A percentile compares a stretch with the other conserved stretches of the same genome.
Evolutionary conservation across 1,140 invertebrate species (phyloP).

Genomic region (Chlorops oryzae): DNA sequence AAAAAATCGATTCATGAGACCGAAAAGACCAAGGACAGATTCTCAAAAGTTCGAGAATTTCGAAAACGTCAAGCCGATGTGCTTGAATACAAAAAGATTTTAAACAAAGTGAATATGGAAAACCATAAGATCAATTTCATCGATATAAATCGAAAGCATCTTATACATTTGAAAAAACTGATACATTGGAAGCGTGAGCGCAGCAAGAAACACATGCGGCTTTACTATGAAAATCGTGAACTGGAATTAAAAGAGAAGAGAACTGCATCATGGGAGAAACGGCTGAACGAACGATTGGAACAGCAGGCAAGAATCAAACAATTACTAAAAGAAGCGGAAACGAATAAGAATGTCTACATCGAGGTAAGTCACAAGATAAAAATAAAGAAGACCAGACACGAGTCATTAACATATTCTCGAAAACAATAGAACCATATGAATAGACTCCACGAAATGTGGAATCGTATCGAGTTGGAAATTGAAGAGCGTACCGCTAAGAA

Average conservation of each 20-base stretch:
- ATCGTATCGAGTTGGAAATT: slow-evolving; percentile 31
- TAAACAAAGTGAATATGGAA: slow-evolving; percentile 32
- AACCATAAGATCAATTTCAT: slow-evolving; percentile 23
- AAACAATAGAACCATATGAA: slow-evolving; percentile 20
- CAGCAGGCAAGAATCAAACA: slow-evolving; percentile 27
- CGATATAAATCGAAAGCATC: slow-evolving; percentile 33
- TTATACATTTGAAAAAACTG: slow-evolving; percentile 39
- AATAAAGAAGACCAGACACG: no score
- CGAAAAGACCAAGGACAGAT: slow-evolving; percentile 25
- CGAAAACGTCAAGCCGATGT: slow-evolving; percentile 24
- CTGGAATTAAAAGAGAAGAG: slow-evolving; percentile 22
- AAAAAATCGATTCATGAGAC: no score
- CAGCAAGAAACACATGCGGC: slow-evolving; percentile 31
- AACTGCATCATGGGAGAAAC: slow-evolving; percentile 33
- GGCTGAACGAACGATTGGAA: slow-evolving; percentile 30
- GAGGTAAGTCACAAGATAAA: no score
- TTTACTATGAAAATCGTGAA: slow-evolving; percentile 20
- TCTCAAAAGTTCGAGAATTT: slow-evolving; percentile 25
- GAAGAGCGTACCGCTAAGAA: slow-evolving; percentile 17
- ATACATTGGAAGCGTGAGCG: slow-evolving; percentile 42
- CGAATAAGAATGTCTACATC: slow-evolving; percentile 28
- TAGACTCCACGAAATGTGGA: slow-evolving; percentile 27
- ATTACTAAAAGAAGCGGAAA: slow-evolving; percentile 22
- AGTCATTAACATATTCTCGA: neutral
- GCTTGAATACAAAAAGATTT: slow-evolving; percentile 30